These are phyloP conservation scores for Chymomyza costata DNA, from an alignment of 1,140 invertebrate genomes.

Conservation along the genomic window DNA sequence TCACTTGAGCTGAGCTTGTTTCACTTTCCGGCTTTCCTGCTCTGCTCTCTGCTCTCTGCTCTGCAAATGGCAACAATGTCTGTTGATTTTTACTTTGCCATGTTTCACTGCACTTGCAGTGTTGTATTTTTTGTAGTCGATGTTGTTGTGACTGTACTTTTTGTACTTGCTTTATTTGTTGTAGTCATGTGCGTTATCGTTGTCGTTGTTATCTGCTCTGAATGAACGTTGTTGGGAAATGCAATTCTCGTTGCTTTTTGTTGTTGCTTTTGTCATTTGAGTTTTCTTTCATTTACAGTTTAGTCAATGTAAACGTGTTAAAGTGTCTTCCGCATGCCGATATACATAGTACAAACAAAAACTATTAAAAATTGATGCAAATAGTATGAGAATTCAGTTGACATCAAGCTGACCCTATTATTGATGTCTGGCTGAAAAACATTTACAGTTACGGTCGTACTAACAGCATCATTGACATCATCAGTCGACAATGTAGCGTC, in stretches of 20 bases:
- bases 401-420: too few relatives aligned
- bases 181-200: slow-evolving; percentile 24
- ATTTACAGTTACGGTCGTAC: slow-evolving; percentile 9
- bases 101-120: slow-evolving; percentile 42
- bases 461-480: slow-evolving; percentile 1
- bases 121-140: too few relatives aligned
- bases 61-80: slow-evolving; percentile 52
- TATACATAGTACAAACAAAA: slow-evolving; percentile 27
- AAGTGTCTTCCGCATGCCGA: slow-evolving; percentile 53
- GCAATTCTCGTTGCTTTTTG: slow-evolving; percentile 9
- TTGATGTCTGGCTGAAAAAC: too few relatives aligned
- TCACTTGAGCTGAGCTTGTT: slow-evolving; percentile 58
- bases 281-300: slow-evolving; percentile 33
- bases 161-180: slow-evolving; percentile 10
- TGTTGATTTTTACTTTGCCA: slow-evolving; percentile 62
- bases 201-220: slow-evolving; percentile 23
- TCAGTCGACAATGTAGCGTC: too few relatives aligned
- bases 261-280: neutral
- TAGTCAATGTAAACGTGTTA: slow-evolving; percentile 70
- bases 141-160: slow-evolving; percentile 24
- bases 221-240: too few relatives aligned
- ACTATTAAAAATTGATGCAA: slow-evolving; percentile 37
- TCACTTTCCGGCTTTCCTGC: slow-evolving; percentile 59
- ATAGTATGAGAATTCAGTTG: too few relatives aligned
- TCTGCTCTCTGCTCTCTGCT: slow-evolving; percentile 12